Evolutionary conservation across 1,140 invertebrate species (phyloP), one percentile per base, ranked within the genome.

Genomic region (Monomorium pharaonis): DNA sequence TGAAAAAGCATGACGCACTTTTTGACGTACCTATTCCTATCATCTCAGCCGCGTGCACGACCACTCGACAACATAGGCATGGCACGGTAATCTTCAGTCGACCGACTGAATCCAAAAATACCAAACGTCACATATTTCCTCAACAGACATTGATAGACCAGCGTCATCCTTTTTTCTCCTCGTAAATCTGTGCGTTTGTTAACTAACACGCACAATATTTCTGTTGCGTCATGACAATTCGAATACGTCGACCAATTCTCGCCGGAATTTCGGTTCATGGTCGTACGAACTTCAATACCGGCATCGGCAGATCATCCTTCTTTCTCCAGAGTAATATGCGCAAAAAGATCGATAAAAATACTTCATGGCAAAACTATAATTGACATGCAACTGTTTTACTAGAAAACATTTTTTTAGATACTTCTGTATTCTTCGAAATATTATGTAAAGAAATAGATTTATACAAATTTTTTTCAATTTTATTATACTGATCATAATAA

Each of bases 1-100:
- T 14, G 24, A 3, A 24, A 30, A 67, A 44, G 54, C 37, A 81
- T 56, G 33, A 83, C 24, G 37, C 56, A 47, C 21, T 70, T 33
- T 75, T 33, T 75, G 14, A 12, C 30, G 37, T 70, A 72, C 7
- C 80, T 67, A 77, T 72, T 58, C 54, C 84, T 84, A 62, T 72
- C 54, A 21, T 33, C 16, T 27, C 42, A 16, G 12, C 42, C 27
- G 42, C 58, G 30, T 33, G 12, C 58, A 37, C 58, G 33, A 33
- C 18, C 30, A 27, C 30, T 44, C 4, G 58, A 49, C 27, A 33
- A 49, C 27, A 33, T 30, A 16, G 21, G 42, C 18, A 12, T 18
- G 24, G 4, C 62, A 9, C 44, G 47, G 51, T 42, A 33, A 51
- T 76, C 14, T 6, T n/a, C n/a, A n/a, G 65, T 84, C 27, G 14